phyloP scores from a whole-genome alignment of 2,797 vertebrate genomes.

The Mionectes olivaceus region DNA sequence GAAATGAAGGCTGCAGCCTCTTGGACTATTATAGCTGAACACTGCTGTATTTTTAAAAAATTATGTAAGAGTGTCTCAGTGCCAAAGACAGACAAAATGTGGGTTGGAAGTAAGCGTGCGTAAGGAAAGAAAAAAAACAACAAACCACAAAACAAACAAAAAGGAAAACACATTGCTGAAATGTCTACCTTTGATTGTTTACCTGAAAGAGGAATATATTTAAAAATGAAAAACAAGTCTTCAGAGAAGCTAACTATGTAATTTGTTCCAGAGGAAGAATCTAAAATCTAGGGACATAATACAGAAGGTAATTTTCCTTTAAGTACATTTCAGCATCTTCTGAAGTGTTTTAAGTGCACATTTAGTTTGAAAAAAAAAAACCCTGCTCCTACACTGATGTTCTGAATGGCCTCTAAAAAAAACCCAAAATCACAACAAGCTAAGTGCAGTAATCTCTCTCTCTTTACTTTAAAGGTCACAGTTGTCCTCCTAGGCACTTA shows the following conservation, averaged over 20 bases:
- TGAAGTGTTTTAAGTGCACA: not conserved
- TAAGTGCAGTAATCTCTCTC: slow-evolving; percentile 2
- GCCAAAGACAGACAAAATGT: slow-evolving; percentile 48
- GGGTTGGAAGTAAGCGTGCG: not conserved
- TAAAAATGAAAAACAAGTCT: not conserved
- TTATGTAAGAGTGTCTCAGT: slow-evolving; percentile 19
- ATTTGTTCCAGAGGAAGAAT: not conserved
- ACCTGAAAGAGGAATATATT: not conserved
- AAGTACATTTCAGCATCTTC: not conserved
- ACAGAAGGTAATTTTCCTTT: slow-evolving; percentile 12
- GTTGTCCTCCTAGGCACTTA: not conserved
- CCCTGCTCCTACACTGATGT: not conserved
- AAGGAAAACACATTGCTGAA: slow-evolving; percentile 3
- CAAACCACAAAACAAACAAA: not conserved
- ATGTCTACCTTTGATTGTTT: not conserved
- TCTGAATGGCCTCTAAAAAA: slow-evolving; percentile 4
- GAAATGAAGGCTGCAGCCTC: slow-evolving; percentile 39
- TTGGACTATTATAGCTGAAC: not conserved
- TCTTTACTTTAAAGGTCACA: slow-evolving; percentile 43
- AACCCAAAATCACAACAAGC: not conserved
- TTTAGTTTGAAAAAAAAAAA: not conserved
- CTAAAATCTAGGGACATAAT: not conserved
- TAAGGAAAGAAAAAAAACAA: not conserved
- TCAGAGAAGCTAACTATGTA: not conserved
- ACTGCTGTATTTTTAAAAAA: slow-evolving; percentile 39